Conservation (phyloP, 37 sponge, comb jelly and placozoan genomes). For the Agelas oroides region DNA sequence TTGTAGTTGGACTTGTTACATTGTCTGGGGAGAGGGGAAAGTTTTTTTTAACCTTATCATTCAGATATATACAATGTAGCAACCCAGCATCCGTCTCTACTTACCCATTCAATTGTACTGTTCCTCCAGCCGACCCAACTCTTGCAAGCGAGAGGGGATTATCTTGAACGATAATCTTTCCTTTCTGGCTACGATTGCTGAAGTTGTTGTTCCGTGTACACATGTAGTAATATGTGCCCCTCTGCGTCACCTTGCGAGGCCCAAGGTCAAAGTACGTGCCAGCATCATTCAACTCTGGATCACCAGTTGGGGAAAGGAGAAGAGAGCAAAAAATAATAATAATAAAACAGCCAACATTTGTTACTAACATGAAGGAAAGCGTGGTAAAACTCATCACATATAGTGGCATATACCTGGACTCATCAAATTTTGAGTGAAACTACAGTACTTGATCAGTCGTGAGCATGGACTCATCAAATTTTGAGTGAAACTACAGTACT, state of each 20-base stretch:
- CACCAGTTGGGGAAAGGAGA: constrained; percentile 49
- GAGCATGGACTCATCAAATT: no score
- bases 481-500: no score
- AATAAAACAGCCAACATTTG: neutral
- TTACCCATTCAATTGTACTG: constrained; percentile 28
- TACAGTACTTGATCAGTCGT: no score
- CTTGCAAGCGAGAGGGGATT: neutral
- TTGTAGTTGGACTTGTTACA: no score
- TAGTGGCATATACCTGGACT: neutral
- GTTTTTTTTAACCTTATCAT: no score
- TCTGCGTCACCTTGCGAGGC: constrained; percentile 72
- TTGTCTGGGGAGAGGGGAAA: no score
- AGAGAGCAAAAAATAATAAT: neutral
- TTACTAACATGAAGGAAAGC: neutral
- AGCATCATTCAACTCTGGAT: constrained; percentile 96
- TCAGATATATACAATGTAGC: no score
- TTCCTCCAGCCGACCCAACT: constrained; percentile 71
- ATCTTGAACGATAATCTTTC: constrained; percentile 67
- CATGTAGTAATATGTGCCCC: constrained; percentile 91
- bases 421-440: no score
- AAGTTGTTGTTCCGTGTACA: constrained; percentile 99
- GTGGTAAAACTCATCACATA: neutral
- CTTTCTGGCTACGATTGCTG: constrained; percentile 98
- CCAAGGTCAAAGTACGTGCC: constrained; percentile 98
- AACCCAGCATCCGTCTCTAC: neutral